These are phyloP conservation scores for Cephalopterus ornatus DNA, from an alignment of 2,113 vertebrate species.

Conservation along the genomic window DNA sequence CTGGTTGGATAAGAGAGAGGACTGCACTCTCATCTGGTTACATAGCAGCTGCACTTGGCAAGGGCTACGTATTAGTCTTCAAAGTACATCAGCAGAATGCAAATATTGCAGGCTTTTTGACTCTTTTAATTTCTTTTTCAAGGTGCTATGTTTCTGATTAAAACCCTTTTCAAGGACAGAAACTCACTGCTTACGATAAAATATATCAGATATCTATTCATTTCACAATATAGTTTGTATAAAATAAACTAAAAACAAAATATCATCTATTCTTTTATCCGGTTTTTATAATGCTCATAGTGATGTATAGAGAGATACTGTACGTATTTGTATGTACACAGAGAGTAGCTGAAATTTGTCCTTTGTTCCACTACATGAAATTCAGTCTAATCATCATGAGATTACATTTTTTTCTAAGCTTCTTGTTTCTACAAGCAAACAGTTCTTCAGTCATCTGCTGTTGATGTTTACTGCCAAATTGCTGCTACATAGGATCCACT, in stretches of 20 bases:
- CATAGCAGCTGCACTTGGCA: not conserved
- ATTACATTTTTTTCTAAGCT: not conserved
- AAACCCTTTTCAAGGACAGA: not conserved
- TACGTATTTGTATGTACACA: not conserved
- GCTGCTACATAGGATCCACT: not conserved
- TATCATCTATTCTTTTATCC: not conserved
- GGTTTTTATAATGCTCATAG: not conserved
- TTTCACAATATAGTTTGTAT: not conserved
- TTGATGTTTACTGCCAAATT: not conserved
- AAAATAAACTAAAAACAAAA: not conserved
- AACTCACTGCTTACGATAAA: not conserved
- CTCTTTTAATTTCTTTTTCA: not conserved
- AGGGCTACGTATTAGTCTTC: not conserved
- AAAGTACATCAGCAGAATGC: not conserved
- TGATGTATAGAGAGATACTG: not conserved
- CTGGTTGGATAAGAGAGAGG: not conserved
- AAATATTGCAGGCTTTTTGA: not conserved
- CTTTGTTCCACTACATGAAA: not conserved
- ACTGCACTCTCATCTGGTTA: not conserved
- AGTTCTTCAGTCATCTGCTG: not conserved
- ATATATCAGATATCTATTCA: not conserved
- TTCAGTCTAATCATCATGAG: rapidly evolving
- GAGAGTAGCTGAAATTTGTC: not conserved
- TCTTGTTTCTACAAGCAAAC: not conserved
- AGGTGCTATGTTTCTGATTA: not conserved